Conservation (phyloP, 2,113 vertebrate species). For the Dipodomys stephensi region DNA sequence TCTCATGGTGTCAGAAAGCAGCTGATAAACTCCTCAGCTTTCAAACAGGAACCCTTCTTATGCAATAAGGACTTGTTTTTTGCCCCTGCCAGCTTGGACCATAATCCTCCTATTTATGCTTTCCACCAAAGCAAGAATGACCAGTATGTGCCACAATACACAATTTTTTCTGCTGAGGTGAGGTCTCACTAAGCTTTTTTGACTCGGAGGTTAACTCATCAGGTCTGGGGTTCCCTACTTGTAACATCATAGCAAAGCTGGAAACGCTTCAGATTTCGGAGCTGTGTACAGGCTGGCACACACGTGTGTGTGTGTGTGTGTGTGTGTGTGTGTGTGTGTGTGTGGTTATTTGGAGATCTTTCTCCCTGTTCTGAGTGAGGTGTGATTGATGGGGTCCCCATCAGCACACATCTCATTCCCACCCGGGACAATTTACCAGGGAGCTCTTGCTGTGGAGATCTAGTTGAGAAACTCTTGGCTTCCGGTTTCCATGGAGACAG, state of each 20-base stretch:
- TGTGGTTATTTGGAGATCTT: neutral
- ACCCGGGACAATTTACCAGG: constrained; percentile 64
- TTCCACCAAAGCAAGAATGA: too few species aligned
- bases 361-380: neutral
- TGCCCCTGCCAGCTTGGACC: too few species aligned
- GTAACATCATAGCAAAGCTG: neutral
- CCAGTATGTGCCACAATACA: too few species aligned
- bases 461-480: constrained; percentile 54
- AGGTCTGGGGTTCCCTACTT: neutral
- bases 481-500: constrained; percentile 81
- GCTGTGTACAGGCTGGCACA: neutral
- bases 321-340: too few species aligned
- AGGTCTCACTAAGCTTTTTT: too few species aligned
- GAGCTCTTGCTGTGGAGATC: constrained; percentile 37
- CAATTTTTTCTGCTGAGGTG: too few species aligned
- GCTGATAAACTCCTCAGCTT: neutral
- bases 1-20: too few species aligned
- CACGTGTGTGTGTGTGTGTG: neutral
- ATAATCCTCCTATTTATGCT: too few species aligned
- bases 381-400: neutral
- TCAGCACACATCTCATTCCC: neutral
- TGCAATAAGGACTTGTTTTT: too few species aligned
- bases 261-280: neutral
- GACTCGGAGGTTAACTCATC: neutral
- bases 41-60: neutral